Percentiles rank a stretch among this genome's conserved stretches.
Conservation (phyloP, 1,140 invertebrate species). For the Branchinecta lindahli region DNA sequence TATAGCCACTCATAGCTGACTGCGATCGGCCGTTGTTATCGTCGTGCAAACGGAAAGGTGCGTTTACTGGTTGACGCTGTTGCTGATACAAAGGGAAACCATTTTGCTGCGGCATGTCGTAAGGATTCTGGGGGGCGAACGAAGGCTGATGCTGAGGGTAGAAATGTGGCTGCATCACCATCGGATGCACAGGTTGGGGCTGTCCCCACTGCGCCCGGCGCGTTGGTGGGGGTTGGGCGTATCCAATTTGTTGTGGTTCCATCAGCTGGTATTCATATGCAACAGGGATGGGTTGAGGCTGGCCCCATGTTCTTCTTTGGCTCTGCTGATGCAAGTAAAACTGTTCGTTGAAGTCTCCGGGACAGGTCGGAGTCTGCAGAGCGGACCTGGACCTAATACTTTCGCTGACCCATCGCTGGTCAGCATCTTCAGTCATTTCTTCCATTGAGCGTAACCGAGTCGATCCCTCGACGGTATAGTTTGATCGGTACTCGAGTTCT, state of each 20-base stretch:
- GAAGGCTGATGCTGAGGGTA: background rate
- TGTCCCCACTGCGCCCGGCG: slow-evolving; percentile 21
- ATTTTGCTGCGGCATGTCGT: slow-evolving; percentile 19
- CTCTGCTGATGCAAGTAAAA: slow-evolving; percentile 55
- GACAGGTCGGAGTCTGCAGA: slow-evolving; percentile 21
- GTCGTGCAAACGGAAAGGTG: background rate
- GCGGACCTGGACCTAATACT: slow-evolving; percentile 14
- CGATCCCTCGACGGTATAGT: background rate
- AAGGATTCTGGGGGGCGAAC: background rate
- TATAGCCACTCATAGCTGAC: background rate
- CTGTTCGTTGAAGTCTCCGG: slow-evolving; percentile 31
- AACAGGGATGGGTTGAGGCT: slow-evolving; percentile 22
- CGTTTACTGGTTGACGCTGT: slow-evolving; percentile 11
- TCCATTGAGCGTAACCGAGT: slow-evolving; percentile 9
- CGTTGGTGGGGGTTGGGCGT: slow-evolving; percentile 22
- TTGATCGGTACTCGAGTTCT: slow-evolving; percentile 8
- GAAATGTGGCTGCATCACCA: background rate
- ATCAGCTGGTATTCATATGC: background rate
- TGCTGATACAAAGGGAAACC: slow-evolving; percentile 15
- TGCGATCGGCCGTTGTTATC: background rate
- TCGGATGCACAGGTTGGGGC: slow-evolving; percentile 17
- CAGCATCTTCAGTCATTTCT: slow-evolving; percentile 1
- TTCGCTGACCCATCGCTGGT: slow-evolving; percentile 14
- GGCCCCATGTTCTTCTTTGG: slow-evolving; percentile 22
- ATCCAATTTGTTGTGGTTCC: background rate